Evolutionary conservation across 2,113 vertebrate species (phyloP).

Genomic region (Elephantulus edwardii): DNA sequence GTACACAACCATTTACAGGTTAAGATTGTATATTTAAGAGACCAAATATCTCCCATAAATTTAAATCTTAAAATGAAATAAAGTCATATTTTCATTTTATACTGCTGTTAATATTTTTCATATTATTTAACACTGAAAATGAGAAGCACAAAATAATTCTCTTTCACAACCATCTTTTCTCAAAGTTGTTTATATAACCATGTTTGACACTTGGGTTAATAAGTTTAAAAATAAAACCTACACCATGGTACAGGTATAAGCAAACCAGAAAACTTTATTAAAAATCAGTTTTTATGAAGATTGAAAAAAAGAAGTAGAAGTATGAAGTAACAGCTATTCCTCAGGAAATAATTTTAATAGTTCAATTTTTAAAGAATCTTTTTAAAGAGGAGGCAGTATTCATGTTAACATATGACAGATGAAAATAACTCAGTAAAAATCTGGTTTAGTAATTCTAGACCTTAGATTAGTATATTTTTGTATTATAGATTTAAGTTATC

Average conservation of each 20-base stretch:
- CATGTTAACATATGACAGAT: constrained; percentile 25
- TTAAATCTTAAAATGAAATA: constrained; percentile 36
- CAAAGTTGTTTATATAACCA: background rate
- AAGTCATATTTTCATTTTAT: constrained; percentile 6
- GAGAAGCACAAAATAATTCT: background rate
- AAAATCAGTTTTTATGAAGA: constrained; percentile 21
- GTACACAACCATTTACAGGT: constrained; percentile 26
- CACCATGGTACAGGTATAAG: background rate
- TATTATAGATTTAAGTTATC: background rate
- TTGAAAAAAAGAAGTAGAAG: background rate
- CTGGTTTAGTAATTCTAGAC: background rate
- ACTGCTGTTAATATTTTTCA: background rate
- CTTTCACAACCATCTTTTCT: background rate
- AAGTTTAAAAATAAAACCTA: constrained; percentile 30
- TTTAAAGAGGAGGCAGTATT: constrained; percentile 30
- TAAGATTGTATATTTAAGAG: constrained; percentile 53
- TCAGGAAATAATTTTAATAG: constrained; percentile 41
- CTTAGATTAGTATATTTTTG: background rate
- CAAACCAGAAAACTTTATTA: constrained; percentile 46
- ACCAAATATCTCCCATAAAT: constrained; percentile 46
- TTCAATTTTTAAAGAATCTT: constrained; percentile 29
- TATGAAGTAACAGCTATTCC: background rate
- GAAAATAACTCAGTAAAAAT: constrained; percentile 10
- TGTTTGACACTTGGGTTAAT: background rate
- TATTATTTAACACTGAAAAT: background rate